Base-by-base conservation (phyloP, 2,888 invertebrate species). In the Cryptocephalus moraei region DNA sequence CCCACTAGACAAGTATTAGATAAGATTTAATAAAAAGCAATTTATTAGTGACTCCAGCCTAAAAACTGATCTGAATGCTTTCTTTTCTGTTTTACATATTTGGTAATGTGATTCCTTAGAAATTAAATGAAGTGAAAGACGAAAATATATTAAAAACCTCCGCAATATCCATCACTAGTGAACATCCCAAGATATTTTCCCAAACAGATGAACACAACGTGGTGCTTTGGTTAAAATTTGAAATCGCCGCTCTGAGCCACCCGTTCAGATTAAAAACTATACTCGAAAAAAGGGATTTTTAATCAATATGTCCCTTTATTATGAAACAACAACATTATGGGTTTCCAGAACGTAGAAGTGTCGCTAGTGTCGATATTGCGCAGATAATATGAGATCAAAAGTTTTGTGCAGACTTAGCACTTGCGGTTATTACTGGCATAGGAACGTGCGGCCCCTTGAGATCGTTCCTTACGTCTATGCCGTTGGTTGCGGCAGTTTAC, bases 391-490 rank as follows among this genome's bases (percentile, higher is more conserved):
- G 67, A 67, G 67, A 67, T 67, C 66, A 61, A 33, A 22, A 39
- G 11, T 36, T 52, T 53, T 60, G 59, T 59, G 62, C 60, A 22
- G 22, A 22, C 6, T 67, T 67, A 74, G 69, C 74, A 74, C 69
- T 74, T 74, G 66, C 75, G 73, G 63, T 75, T 74, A 63, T 75
- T 75, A 64, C 73, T 75, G 53, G 71, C 73, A 62, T 68, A 67
- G 48, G 73, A 73, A 60, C 73, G 70, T 48, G 60, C 66, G 49
- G 68, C 65, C 56, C 72, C 72, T 55, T 70, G 71, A 44, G 70
- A 70, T 51, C 69, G 69, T 58, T 73, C 72, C 49, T 70, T 70
- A 52, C 73, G 69, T 52, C 73, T 68, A 53, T 69, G 68, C 53
- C 69, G 68, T 56, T 66, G 69, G 60, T 73, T 72, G 52, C 70